Conservation (phyloP, 2,113 vertebrate genomes). For the Alexandromys fortis region DNA sequence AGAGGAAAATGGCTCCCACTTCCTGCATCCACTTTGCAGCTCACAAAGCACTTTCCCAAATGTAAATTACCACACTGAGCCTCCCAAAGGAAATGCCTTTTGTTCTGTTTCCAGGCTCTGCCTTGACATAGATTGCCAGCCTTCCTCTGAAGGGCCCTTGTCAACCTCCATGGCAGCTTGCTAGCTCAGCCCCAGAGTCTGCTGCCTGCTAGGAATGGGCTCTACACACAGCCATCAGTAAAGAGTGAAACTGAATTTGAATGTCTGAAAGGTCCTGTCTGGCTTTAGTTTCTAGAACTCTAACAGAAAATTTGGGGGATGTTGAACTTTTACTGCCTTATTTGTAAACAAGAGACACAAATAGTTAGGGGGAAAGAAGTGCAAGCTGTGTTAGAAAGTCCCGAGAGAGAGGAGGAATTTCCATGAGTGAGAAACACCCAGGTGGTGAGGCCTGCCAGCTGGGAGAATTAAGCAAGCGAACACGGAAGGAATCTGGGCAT, state of each 20-base stretch:
- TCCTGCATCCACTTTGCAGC: background rate
- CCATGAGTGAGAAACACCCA: background rate
- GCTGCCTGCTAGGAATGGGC: background rate
- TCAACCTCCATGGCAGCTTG: background rate
- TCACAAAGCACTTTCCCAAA: slow-evolving; percentile 32
- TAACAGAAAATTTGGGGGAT: background rate
- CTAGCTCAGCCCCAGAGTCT: background rate
- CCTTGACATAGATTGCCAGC: background rate
- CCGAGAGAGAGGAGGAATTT: background rate
- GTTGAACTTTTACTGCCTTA: background rate
- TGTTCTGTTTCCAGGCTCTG: background rate
- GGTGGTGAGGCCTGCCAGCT: background rate
- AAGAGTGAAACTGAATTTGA: background rate
- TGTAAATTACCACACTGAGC: background rate
- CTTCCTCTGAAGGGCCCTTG: background rate
- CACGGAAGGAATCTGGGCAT: background rate
- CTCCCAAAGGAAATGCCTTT: slow-evolving; percentile 47
- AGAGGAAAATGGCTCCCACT: slow-evolving; percentile 17
- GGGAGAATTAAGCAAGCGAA: background rate
- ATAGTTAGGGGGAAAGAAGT: background rate
- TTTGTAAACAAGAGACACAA: slow-evolving; percentile 30
- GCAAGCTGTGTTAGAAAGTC: background rate
- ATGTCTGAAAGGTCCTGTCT: background rate
- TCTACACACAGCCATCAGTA: background rate
- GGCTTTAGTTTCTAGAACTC: background rate